Evolutionary conservation across 2,113 vertebrate genomes (phyloP), one percentile per base, ranked within the genome.

Genomic region (Etheostoma spectabile): DNA sequence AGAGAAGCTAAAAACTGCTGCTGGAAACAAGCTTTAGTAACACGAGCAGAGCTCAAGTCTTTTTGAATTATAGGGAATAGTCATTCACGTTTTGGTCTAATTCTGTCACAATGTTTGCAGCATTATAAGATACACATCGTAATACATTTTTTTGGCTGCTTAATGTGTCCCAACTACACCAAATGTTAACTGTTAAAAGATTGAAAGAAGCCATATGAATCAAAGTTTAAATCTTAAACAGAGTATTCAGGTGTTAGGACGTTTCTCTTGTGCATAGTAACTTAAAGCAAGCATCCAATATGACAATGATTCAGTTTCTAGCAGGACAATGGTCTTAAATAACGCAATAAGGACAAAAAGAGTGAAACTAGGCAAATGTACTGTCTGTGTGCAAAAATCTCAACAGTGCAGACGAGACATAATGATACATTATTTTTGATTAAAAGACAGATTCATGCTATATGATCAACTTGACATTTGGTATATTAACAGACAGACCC

Each of bases 1-100:
- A 63, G 52, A 64, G 52, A 57, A 79, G 62, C 49, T 68, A 24
- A 48, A 60, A 66, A 61, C 27, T 63, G 61, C 75, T 73, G 42
- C 59, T 63, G 49, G 33, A 35, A 65, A 72, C 27, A 67, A 62
- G 66, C 55, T 74, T 79, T 2, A 27, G 35, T 35, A 62, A 78
- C 60, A 80, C 13, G 22, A 65, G 56, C 64, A 69, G 30, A 38
- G 51, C 66, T 49, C 19, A 12, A 27, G 10, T 53, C 12, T 69
- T 56, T 61, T 46, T 56, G 4, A 59, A 52, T 35, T 69, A 8
- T 38, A 38, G 38, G 38, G 38, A 38, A 38, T n/a, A 51, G 19
- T 63, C 55, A 48, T 67, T 73, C 33, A 71, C 5, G 60, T 46
- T 24, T 38, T 35, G 61, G 55, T 67, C 49, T 24, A 33, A 38